Conservation (phyloP, 2,797 vertebrate genomes). For the Smutsia gigantea region DNA sequence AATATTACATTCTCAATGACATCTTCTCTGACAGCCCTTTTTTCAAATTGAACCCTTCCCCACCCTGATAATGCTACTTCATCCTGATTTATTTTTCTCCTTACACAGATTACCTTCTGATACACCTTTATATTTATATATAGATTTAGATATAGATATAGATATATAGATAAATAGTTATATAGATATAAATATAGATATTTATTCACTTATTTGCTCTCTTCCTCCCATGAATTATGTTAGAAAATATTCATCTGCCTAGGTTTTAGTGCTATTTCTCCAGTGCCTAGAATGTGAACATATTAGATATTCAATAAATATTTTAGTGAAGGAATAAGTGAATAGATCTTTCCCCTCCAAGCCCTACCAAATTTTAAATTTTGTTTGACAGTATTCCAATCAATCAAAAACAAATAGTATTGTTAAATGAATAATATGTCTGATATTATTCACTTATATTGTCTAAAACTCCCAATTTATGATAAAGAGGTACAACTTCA, state of each 20-base stretch:
- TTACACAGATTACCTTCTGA: neutral
- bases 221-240: neutral
- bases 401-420: neutral
- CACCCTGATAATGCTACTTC: neutral
- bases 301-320: neutral
- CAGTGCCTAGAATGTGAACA: neutral
- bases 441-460: neutral
- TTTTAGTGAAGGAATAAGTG: slow-evolving; percentile 11
- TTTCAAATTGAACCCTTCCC: neutral
- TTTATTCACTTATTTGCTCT: neutral
- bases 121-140: neutral
- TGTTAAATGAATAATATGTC: neutral
- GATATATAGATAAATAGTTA: too few relatives aligned
- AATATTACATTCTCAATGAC: neutral
- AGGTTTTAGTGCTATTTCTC: neutral
- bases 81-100: slow-evolving; percentile 7
- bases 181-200: too few relatives aligned
- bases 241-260: slow-evolving; percentile 12
- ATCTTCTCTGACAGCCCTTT: neutral
- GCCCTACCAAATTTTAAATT: slow-evolving; percentile 11
- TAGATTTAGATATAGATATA: too few relatives aligned
- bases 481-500: too few relatives aligned
- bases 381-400: neutral
- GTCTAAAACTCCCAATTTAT: neutral
- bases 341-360: neutral